phyloP scores from a whole-genome alignment of 2,888 invertebrate species.

The Achlya flavicornis region DNA sequence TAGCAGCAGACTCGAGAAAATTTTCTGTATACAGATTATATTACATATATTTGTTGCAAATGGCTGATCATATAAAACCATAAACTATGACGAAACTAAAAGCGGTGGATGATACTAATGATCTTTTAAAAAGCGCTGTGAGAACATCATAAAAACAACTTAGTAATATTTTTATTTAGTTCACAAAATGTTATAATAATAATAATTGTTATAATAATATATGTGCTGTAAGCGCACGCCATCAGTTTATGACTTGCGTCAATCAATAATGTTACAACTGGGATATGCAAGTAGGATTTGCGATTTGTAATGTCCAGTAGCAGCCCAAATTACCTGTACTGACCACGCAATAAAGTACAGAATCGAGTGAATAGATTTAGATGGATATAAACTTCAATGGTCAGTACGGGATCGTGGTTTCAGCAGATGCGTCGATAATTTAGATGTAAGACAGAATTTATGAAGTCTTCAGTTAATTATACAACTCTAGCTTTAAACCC shows the following conservation, averaged over 20 bases:
- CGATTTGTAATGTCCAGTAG: slow-evolving; percentile 42
- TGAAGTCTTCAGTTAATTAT: neutral
- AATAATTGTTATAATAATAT: too few relatives aligned
- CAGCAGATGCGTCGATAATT: slow-evolving; percentile 7
- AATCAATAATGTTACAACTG: slow-evolving; percentile 58
- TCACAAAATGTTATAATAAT: too few relatives aligned
- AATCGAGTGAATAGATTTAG: slow-evolving; percentile 21
- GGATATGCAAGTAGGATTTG: slow-evolving; percentile 59
- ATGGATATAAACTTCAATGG: slow-evolving; percentile 30
- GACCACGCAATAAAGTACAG: slow-evolving; percentile 46
- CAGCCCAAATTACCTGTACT: slow-evolving; percentile 40
- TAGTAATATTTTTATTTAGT: too few relatives aligned
- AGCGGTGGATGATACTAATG: too few relatives aligned
- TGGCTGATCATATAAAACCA: too few relatives aligned
- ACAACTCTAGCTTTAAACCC: neutral
- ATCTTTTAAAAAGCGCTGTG: too few relatives aligned
- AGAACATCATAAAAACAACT: too few relatives aligned
- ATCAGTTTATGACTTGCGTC: slow-evolving; percentile 31
- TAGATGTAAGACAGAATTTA: neutral
- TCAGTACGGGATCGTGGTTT: slow-evolving; percentile 30
- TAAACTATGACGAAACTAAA: too few relatives aligned
- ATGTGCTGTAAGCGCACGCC: slow-evolving; percentile 29
- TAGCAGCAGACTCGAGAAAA: too few relatives aligned
- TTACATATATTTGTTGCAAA: too few relatives aligned
- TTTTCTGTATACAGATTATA: too few relatives aligned